Evolutionary conservation across 2,113 vertebrate genomes (phyloP), one percentile per base, ranked within the genome.

Genomic region (Promerops cafer): DNA sequence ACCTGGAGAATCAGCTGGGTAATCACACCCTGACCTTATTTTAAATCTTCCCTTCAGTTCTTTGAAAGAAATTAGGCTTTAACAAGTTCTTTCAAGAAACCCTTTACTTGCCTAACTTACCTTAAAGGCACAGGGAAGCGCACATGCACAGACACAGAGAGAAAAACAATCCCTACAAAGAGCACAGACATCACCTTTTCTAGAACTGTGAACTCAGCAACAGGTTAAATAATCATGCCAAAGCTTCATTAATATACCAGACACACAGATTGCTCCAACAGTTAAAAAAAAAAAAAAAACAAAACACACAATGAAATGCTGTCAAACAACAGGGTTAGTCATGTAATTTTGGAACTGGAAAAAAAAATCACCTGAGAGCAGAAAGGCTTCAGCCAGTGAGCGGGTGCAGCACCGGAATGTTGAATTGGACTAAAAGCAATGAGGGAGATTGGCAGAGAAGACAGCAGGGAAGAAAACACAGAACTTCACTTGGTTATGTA

Each of bases 341-440:
- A 93, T 76, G 87, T 87, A 61, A 81, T 77, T 94, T 68, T 74
- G 89, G 93, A 97, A 97, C 92, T 94, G 95, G 96, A 95, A 60
- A 71, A 76, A 64, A 57, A 83, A 96, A 98, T 98, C 98, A 99
- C 99, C 99, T 99, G 98, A 96, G 98, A 98, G 98, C 96, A 92
- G 98, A 97, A 96, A 98, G 96, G 96, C 97, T 97, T 98, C 98
- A 99, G 98, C 97, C 98, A 98, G 98, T 98, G 96, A 98, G 98
- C 20, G 94, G 98, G 90, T 96, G 98, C 95, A 98, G 98, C 96
- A 98, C 97, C 96, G 98, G 98, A 98, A 97, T 96, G 97, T 96
- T 98, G 98, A 98, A 98, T 96, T 95, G 97, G 94, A 97, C 98
- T 98, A 98, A 97, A 80, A 97, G 98, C 98, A 98, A 98, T 40